phyloP scores from a whole-genome alignment of 1,140 invertebrate genomes.

The Leptestheria dahalacensis region DNA sequence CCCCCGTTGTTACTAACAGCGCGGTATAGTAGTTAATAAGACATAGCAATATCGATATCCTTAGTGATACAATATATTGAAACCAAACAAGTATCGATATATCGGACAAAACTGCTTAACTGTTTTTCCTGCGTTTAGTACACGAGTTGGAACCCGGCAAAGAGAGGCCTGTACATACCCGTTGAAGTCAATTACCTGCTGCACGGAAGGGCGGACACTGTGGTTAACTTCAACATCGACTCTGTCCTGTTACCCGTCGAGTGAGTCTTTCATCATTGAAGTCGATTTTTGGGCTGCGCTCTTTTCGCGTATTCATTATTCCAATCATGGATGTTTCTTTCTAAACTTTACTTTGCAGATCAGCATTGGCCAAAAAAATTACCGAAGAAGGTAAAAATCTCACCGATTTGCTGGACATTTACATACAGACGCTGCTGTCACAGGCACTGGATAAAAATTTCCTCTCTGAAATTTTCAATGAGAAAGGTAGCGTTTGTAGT shows the following conservation, averaged over 20 bases:
- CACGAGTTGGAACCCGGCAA: background rate
- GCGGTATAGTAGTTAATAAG: too few relatives aligned
- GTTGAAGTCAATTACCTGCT: background rate
- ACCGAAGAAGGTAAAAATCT: background rate
- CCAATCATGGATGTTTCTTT: too few relatives aligned
- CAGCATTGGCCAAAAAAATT: background rate
- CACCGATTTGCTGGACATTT: conserved; percentile 67
- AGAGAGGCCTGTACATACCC: background rate
- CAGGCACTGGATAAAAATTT: conserved; percentile 79
- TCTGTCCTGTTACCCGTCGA: background rate
- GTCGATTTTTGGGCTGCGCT: too few relatives aligned
- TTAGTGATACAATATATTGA: too few relatives aligned
- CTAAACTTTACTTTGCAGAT: too few relatives aligned
- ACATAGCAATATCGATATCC: too few relatives aligned
- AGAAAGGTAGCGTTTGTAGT: conserved; percentile 82
- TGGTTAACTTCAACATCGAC: background rate
- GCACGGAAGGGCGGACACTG: background rate
- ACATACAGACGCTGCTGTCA: conserved; percentile 75
- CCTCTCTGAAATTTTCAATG: conserved; percentile 70
- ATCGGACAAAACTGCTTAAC: too few relatives aligned
- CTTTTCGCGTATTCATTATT: too few relatives aligned
- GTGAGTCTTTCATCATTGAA: background rate
- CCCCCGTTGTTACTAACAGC: too few relatives aligned
- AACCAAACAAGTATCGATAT: too few relatives aligned
- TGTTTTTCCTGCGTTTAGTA: background rate